Base-by-base conservation (phyloP, 1,140 invertebrate species). In the Parasteatoda tepidariorum region DNA sequence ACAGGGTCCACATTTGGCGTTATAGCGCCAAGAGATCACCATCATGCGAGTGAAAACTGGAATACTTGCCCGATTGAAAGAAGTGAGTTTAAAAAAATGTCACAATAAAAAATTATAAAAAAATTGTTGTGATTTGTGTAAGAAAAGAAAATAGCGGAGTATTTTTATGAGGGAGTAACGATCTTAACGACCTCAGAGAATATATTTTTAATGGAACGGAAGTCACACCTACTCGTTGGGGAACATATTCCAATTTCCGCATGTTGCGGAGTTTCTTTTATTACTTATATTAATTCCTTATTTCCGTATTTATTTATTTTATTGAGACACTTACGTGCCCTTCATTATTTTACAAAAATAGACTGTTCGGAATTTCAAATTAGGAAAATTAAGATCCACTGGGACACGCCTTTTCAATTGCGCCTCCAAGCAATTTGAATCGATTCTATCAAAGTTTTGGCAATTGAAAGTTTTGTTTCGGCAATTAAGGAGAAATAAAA, bases 1-100 rank as follows among this genome's bases (percentile, higher is more conserved):
- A 66, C 62, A 48, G 22, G 61, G 74, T 7, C 74, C 62, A 78
- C 61, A 78, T 78, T 78, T 78, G 74, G 74, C 74, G 74, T 13
- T 5, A 9, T 0, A 54, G 74, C 74, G 74, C 74, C 30, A 28
- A 13, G 13, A 18, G 38, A 30, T 26, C 22, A 13, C 26, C n/a
- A n/a, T 7, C 22, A 33, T 48, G 13, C n/a, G n/a, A n/a, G 22
- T 9, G 11, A 30, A 33, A 73, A 2, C 7, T 41, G 57, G n/a
- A 57, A 30, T 22, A 57, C 38, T 18, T 48, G 38, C 38, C 38
- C 9, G 31, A 30, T 18, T 28, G 34, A 48, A n/a, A 68, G 34
- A n/a, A 48, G 41, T 33, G 38, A 38, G 9, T 18, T 11, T 26
- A 73, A 73, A 33, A 55, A 55, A 73, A 26, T 24, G 18, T 2